Base-by-base conservation (phyloP, 2,888 invertebrate genomes). In the Drosophila monieri region DNA sequence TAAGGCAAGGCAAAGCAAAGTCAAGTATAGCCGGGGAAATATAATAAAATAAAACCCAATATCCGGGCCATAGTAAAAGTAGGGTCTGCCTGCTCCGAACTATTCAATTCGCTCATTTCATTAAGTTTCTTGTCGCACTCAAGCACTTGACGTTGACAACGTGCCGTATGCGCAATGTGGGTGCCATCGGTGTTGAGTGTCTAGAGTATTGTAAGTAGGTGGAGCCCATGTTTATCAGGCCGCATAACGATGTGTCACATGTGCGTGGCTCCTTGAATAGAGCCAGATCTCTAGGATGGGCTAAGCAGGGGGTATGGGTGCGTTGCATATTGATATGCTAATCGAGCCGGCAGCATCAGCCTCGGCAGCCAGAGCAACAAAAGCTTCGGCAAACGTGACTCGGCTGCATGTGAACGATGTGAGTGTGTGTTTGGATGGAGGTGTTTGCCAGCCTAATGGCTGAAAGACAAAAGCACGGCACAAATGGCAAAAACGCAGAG, bases 101-200 rank as follows among this genome's bases (percentile, higher is more conserved):
- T 87, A 85, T 88, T 85, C 79, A 79, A 88, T 85, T 79, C 77
- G 87, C 77, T 85, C 87, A 87, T 80, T 85, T 85, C 81, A 85
- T 85, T 88, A 85, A 80, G 76, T 85, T 87, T 77, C 69, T 71
- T 71, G 72, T 69, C 71, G 74, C 76, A 74, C 61, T 67, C 60
- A 49, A 69, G 62, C 71, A 75, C 87, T 69, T 72, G 72, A 69
- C 61, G 54, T 68, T 77, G 85, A 49, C 65, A 79, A 75, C 79
- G 64, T 67, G 77, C 65, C 85, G 86, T 79, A 77, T 80, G 54
- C 74, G 85, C 73, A 77, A 85, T 85, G 72, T 77, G 74, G 30
- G 27, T 59, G 51, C 6, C 1, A 12, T 18, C 47, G n/a, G 43
- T 53, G 43, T 43, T 27, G n/a, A 21, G 41, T 53, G 43, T 23